Base-by-base conservation (phyloP, 2,113 vertebrate species). In the Nansenia antarctica region DNA sequence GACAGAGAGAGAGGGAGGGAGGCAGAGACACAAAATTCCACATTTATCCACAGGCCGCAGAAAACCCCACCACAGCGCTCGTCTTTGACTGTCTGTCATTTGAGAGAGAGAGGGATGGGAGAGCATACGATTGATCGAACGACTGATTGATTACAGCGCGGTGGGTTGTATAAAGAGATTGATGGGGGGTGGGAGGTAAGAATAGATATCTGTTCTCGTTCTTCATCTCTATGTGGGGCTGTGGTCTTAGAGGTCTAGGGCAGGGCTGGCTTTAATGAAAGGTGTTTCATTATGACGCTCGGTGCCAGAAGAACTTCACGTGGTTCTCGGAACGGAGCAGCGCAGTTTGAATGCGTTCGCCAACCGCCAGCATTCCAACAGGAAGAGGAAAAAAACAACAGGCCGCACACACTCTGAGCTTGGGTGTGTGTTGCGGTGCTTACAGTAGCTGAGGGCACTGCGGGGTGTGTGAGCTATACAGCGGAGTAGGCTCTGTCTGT, bases 41-140 rank as follows among this genome's bases (percentile, higher is more conserved):
- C 65, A 20, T 52, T 35, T 59, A 52, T 31, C 55, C 35, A n/a
- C 20, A 24, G 24, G 49, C 55, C 65, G 30, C 31, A 64, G 71
- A 73, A 31, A 42, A n/a, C n/a, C 42, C 42, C 14, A 47, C 14
- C 42, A 47, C 42, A 47, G n/a, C n/a, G n/a, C n/a, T n/a, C n/a
- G n/a, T n/a, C n/a, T n/a, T n/a, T n/a, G n/a, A n/a, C n/a, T n/a
- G n/a, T n/a, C n/a, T n/a, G n/a, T n/a, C n/a, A n/a, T n/a, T n/a
- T n/a, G n/a, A n/a, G n/a, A n/a, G n/a, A n/a, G n/a, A n/a, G n/a
- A n/a, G n/a, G n/a, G n/a, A n/a, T n/a, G n/a, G n/a, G n/a, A n/a
- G n/a, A n/a, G n/a, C n/a, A n/a, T n/a, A n/a, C n/a, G n/a, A n/a
- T n/a, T n/a, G n/a, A n/a, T n/a, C n/a, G n/a, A n/a, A n/a, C n/a